Evolutionary conservation across 2,797 vertebrate genomes (phyloP).

Genomic region (Cirrhinus mrigala): DNA sequence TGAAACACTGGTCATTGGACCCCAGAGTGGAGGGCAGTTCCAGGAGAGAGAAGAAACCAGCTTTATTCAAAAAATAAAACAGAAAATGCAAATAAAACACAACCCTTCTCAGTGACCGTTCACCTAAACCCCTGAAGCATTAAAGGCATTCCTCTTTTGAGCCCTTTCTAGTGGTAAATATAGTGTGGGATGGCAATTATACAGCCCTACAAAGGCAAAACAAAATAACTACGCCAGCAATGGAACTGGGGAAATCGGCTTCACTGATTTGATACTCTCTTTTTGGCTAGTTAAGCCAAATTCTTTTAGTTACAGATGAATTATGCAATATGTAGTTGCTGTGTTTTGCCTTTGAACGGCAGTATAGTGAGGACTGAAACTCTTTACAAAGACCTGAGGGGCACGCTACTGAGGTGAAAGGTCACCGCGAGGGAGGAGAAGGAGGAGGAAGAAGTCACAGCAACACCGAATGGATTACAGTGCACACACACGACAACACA

Average conservation of each 20-base stretch:
- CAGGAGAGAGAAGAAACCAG: constrained; percentile 69
- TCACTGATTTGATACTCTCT: background rate
- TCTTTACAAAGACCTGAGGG: constrained; percentile 38
- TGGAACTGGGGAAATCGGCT: background rate
- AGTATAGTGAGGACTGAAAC: background rate
- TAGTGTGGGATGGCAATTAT: background rate
- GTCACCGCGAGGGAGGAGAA: constrained; percentile 77
- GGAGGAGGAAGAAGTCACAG: constrained; percentile 76
- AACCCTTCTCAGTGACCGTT: constrained; percentile 64
- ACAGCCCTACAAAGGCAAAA: constrained; percentile 20
- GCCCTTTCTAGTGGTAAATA: background rate
- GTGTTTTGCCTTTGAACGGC: constrained; percentile 6
- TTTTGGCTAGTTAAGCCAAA: background rate
- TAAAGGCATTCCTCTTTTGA: constrained; percentile 1
- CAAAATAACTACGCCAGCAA: constrained; percentile 3
- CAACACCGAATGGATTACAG: constrained; percentile 66
- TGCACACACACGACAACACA: constrained; percentile 55
- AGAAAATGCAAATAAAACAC: constrained; percentile 65
- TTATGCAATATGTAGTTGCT: background rate
- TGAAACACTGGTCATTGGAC: constrained; percentile 70
- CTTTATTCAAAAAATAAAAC: constrained; percentile 59
- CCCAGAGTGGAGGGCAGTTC: constrained; percentile 72
- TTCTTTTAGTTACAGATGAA: background rate
- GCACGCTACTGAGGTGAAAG: constrained; percentile 74
- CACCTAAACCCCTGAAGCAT: constrained; percentile 47